Evolutionary conservation across 2,797 vertebrate species (phyloP), one percentile per base, ranked within the genome.

Genomic region (Tokudaia tokunoshimensis): DNA sequence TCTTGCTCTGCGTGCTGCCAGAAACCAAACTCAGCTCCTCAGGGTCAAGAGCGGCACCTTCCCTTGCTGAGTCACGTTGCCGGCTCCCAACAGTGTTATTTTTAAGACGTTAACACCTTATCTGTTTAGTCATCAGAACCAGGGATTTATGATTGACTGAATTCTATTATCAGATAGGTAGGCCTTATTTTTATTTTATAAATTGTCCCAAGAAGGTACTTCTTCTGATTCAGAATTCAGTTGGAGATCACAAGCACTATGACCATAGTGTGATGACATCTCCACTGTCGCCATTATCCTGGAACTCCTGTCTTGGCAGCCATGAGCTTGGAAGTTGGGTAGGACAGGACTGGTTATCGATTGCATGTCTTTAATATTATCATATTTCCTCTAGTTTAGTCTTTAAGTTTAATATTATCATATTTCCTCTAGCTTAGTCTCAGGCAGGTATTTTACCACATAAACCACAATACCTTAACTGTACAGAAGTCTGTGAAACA

Each of bases 41-140:
- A 57, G 24, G 52, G 24, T 20, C 1, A 1, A 57, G n/a, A 37
- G n/a, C 14, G 13, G 3, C 3, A 0, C 50, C n/a, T 72, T 74
- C 15, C 6, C n/a, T 12, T 57, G 50, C 85, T 31, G 67, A 57
- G n/a, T 19, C n/a, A 87, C 26, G 20, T 15, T 70, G 63, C 47
- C 19, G n/a, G 65, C 13, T 13, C n/a, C 20, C 24, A 20, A 34
- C 22, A 20, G 19, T 37, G 47, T 87, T 72, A 31, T 37, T 67
- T 74, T 61, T 81, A 82, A 92, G 65, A 90, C 70, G 82, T 94
- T 80, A 80, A 83, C 78, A 90, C 41, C 52, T 55, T 26, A 89
- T 17, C 55, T 90, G 57, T 75, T 81, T 59, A 65, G 15, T 55
- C 37, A 90, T 65, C 55, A 86, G 74, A 85, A 55, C 44, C 31